Percentiles rank a stretch among this genome's conserved stretches.
Conservation (phyloP, 2,797 vertebrate genomes). For the Oryzias dopingdopingensis region DNA sequence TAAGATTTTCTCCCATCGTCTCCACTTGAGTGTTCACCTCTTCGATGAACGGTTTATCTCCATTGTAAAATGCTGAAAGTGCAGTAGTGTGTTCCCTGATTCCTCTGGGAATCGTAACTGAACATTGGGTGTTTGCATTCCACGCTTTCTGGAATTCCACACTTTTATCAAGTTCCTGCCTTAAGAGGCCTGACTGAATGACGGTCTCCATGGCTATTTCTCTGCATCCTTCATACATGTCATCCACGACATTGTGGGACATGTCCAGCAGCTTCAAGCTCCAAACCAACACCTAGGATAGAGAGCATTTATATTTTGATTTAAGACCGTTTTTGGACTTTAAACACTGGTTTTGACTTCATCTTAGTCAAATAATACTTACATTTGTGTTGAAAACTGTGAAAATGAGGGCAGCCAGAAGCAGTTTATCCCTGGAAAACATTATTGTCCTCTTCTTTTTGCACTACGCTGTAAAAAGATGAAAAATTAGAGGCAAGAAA, state of each 20-base stretch:
- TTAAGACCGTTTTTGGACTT: not conserved
- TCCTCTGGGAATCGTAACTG: conserved; percentile 12
- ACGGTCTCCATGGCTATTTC: conserved; percentile 40
- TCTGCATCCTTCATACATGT: conserved; percentile 41
- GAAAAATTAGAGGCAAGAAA: not conserved
- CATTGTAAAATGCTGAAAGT: conserved; percentile 2
- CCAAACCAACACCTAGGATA: conserved; percentile 26
- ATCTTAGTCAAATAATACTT: conserved; percentile 19
- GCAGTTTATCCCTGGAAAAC: conserved; percentile 18
- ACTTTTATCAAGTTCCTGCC: conserved; percentile 24
- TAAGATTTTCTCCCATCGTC: conserved; percentile 32
- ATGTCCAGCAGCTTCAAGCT: conserved; percentile 2
- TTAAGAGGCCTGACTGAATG: conserved; percentile 31
- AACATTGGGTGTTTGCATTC: accelerated
- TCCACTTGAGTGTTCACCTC: conserved; percentile 29
- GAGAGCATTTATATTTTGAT: not conserved
- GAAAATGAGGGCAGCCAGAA: conserved; percentile 27
- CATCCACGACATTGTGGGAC: conserved; percentile 39
- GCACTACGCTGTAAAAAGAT: conserved; percentile 3
- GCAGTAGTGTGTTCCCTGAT: conserved; percentile 36
- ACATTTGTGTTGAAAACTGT: conserved; percentile 33
- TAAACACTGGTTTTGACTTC: not conserved
- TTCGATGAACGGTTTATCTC: accelerated
- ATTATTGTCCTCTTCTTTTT: conserved; percentile 36
- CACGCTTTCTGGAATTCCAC: conserved; percentile 8